Evolutionary conservation across 1,140 invertebrate species (phyloP).

Genomic region (Drosophila truncata): DNA sequence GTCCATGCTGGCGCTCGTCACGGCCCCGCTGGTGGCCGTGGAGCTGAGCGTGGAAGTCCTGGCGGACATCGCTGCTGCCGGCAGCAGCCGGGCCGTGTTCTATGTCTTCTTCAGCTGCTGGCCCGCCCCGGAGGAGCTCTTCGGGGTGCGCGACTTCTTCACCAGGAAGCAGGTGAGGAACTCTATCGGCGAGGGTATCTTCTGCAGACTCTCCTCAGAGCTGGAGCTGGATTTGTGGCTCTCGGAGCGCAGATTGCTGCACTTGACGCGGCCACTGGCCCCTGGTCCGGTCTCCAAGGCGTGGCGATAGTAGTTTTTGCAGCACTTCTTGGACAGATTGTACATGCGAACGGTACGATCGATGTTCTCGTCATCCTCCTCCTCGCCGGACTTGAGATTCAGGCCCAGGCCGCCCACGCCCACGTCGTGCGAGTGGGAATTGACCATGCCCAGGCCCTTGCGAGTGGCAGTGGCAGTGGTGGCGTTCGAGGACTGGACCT

Average conservation of each 20-base stretch:
- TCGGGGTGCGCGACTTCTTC: constrained; percentile 74
- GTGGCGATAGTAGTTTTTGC: constrained; percentile 81
- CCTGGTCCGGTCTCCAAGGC: constrained; percentile 65
- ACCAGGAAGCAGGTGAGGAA: constrained; percentile 81
- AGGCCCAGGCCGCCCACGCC: constrained; percentile 67
- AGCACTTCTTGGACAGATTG: constrained; percentile 81
- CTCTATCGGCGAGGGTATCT: constrained; percentile 80
- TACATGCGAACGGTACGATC: constrained; percentile 82
- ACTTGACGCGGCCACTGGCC: constrained; percentile 58
- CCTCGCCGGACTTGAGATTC: constrained; percentile 61
- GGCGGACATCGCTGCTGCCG: constrained; percentile 30
- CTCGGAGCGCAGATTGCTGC: constrained; percentile 60
- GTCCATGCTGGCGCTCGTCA: constrained; percentile 11
- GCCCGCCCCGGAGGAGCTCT: constrained; percentile 27
- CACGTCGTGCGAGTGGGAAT: constrained; percentile 70
- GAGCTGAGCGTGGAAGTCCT: constrained; percentile 39
- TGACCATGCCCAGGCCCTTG: constrained; percentile 58
- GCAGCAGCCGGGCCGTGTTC: constrained; percentile 73
- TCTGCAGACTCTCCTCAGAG: constrained; percentile 80
- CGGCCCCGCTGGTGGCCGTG: constrained; percentile 18
- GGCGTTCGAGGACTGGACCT: constrained; percentile 5
- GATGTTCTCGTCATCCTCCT: constrained; percentile 78
- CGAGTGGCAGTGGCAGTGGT: constrained; percentile 37
- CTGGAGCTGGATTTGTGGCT: constrained; percentile 69
- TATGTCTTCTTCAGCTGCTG: constrained; percentile 67